Evolutionary conservation across 2,113 vertebrate genomes (phyloP).

Genomic region (Pelmatolapia mariae): DNA sequence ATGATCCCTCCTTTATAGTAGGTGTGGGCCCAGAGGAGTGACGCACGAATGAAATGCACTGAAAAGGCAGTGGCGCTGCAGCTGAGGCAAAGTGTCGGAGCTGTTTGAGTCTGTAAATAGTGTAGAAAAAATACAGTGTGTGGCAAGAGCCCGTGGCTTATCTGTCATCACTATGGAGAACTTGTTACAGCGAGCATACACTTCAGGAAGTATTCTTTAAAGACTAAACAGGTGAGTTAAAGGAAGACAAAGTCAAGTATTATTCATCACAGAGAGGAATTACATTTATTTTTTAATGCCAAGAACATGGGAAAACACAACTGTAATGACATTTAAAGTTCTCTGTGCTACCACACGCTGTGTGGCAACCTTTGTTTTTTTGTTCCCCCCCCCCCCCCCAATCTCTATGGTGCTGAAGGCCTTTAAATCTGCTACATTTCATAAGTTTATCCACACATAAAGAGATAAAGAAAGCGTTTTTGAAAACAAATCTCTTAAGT

Average conservation of each 20-base stretch:
- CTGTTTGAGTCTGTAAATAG: neutral
- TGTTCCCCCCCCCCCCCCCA: too few species aligned
- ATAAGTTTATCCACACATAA: neutral
- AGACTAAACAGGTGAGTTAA: neutral
- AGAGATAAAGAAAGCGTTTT: neutral
- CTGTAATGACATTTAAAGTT: neutral
- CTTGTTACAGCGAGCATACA: neutral
- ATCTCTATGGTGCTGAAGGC: neutral
- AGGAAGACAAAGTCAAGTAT: neutral
- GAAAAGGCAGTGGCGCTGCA: neutral
- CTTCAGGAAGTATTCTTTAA: neutral
- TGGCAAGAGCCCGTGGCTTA: neutral
- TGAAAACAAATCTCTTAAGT: neutral
- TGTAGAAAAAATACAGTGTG: neutral
- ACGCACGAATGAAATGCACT: neutral
- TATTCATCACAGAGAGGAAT: neutral
- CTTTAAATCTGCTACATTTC: neutral
- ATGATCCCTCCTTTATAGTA: neutral
- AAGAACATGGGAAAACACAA: neutral
- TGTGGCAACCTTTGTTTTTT: neutral
- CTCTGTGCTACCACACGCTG: neutral
- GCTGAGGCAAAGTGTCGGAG: neutral
- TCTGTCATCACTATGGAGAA: neutral
- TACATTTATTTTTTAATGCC: constrained; percentile 37
- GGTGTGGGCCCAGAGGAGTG: neutral